phyloP scores from a whole-genome alignment of 2,888 invertebrate genomes.

The Trachelus troglodyta region DNA sequence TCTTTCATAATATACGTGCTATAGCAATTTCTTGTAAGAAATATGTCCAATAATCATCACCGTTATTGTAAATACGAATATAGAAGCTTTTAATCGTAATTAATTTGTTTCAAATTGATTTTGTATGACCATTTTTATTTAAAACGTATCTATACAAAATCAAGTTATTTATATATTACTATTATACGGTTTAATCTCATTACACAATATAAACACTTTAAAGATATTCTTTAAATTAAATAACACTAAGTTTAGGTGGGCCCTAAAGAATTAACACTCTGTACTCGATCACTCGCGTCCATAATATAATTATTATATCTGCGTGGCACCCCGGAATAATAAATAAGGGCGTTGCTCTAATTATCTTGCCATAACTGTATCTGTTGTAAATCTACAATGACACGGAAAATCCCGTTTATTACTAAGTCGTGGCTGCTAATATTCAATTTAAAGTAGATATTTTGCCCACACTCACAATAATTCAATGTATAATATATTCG shows the following conservation, averaged over 20 bases:
- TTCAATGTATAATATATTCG: not conserved
- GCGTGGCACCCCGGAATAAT: not conserved
- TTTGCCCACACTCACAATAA: not conserved
- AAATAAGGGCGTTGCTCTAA: not conserved
- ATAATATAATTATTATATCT: not conserved
- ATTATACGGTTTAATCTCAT: slow-evolving; percentile 2
- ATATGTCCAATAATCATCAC: no score
- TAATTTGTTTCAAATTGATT: not conserved
- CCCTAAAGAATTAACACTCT: not conserved
- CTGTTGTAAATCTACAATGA: not conserved
- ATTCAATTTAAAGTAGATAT: not conserved
- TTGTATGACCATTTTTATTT: not conserved
- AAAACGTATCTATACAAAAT: slow-evolving; percentile 2
- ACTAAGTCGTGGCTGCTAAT: not conserved
- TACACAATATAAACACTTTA: not conserved
- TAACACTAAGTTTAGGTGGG: not conserved
- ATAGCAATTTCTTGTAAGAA: no score
- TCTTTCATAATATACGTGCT: no score
- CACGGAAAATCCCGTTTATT: not conserved
- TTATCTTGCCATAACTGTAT: not conserved
- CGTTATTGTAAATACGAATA: not conserved
- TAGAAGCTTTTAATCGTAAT: not conserved
- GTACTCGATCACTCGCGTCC: not conserved
- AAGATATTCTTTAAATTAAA: not conserved
- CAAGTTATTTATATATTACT: not conserved